These are phyloP conservation scores for Mesochorus sp. DNA, from an alignment of 2,888 invertebrate genomes.

Conservation along the genomic window DNA sequence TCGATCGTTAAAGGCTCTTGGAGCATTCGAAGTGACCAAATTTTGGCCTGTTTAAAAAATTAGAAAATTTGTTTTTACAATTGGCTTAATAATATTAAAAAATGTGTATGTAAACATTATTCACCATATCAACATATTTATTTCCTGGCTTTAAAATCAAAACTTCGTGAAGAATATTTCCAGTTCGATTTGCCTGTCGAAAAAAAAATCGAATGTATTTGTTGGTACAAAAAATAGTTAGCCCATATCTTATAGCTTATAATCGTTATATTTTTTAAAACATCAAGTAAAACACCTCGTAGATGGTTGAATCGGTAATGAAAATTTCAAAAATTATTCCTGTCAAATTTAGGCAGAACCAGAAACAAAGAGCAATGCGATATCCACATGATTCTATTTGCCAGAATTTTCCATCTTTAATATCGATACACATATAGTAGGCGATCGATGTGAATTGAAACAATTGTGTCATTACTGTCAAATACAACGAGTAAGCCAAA, in stretches of 20 bases:
- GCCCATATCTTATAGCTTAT: no score
- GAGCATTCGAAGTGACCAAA: constrained; percentile 49
- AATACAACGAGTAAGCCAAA: constrained; percentile 22
- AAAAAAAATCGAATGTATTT: neutral
- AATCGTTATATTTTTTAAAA: neutral
- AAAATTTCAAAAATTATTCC: constrained; percentile 15
- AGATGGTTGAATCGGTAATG: constrained; percentile 23
- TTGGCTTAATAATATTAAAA: no score
- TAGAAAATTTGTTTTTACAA: neutral
- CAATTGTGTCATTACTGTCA: constrained; percentile 17
- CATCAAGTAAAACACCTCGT: constrained; percentile 29
- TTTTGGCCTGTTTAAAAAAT: constrained; percentile 29
- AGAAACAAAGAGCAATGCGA: neutral
- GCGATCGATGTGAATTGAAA: constrained; percentile 2
- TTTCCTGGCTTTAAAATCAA: constrained; percentile 17
- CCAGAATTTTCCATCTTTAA: neutral
- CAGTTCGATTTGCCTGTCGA: constrained; percentile 46
- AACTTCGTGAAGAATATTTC: constrained; percentile 51
- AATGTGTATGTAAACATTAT: neutral
- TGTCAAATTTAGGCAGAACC: constrained; percentile 28
- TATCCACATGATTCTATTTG: neutral
- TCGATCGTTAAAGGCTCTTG: constrained; percentile 48
- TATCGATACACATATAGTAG: constrained; percentile 19
- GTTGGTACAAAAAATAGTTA: neutral
- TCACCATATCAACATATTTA: constrained; percentile 29